Evolutionary conservation across 1,140 invertebrate species (phyloP), one percentile per base, ranked within the genome.

Genomic region (Drosophila lacteicornis): DNA sequence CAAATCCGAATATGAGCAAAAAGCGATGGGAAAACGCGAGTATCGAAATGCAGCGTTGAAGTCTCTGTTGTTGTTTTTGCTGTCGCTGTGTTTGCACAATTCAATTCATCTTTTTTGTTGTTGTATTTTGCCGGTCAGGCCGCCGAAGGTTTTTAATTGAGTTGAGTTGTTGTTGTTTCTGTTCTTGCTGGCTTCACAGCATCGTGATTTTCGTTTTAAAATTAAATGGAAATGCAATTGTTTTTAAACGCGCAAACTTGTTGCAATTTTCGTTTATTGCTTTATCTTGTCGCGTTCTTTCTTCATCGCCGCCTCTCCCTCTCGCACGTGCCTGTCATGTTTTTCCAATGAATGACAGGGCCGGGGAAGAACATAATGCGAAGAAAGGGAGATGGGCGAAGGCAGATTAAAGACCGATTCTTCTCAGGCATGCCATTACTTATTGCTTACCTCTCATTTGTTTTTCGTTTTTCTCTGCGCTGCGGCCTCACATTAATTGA

Each of bases 211-310:
- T 84, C 76, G 75, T 78, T 78, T 61, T 63, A 51, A 80, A 88
- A 84, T 90, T 90, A 88, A 84, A 84, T 84, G 87, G 73, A 81
- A 90, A 75, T 90, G 65, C 67, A 88, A 88, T 90, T 88, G 84
- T 88, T 80, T 82, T 80, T 70, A 65, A 79, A 46, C 67, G 46
- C 73, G 68, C 57, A 80, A 90, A 88, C 85, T 88, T 88, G 84
- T 90, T 88, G 84, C 81, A 88, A 90, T 88, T 90, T 88, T 80
- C 78, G 60, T 87, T 90, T 84, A 88, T 90, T 84, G 85, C 84
- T 90, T 88, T 88, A 90, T 88, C 84, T 63, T 84, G 80, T 78
- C 58, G 33, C 43, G 59, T 59, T 66, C 74, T 51, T 65, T 53
- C 74, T 47, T 56, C 62, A 51, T 42, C 19, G 42, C 47, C 22